Base-by-base conservation (phyloP, 2,888 invertebrate species). In the Byasa hedistus region DNA sequence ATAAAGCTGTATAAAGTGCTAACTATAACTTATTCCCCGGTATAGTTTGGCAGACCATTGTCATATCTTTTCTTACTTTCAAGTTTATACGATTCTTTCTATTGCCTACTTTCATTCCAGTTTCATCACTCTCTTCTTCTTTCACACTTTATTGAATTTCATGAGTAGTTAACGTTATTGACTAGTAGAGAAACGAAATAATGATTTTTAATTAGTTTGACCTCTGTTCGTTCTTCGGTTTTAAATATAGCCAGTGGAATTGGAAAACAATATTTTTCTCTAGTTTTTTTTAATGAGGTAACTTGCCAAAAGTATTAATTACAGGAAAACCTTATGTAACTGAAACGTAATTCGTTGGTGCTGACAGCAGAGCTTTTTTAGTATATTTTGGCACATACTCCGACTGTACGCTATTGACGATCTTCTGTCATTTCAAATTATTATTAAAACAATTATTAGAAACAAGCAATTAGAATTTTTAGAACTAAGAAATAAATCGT, bases 321-420 rank as follows among this genome's bases (percentile, higher is more conserved):
- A 56, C 56, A 32, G 32, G 44, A 55, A 61, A 36, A 27, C 56
- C 57, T 63, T 63, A 56, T 48, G 48, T 63, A 63, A 63, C 57
- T 32, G 17, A 61, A 60, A 57, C 21, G 44, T 57, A 48, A 48
- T 32, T 44, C 63, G 48, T 32, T 51, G 57, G 19, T 27, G 44
- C 51, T 63, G 56, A 56, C 44, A 63, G 32, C 27, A 32, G 15
- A 15, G 4, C 19, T 57, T 57, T 57, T 57, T 57, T 57, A 21
- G 4, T 32, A 57, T 10, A n/a, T n/a, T 57, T 32, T 57, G 57
- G 57, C 57, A 57, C n/a, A 57, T 8, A 57, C 36, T 1, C 24
- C 19, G n/a, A 48, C n/a, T 3, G 12, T 48, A 19, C n/a, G n/a
- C 8, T 48, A 48, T 48, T 48, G n/a, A 48, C n/a, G n/a, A n/a